Conservation (phyloP, 2,797 vertebrate genomes). For the Oryzias sinensis region DNA sequence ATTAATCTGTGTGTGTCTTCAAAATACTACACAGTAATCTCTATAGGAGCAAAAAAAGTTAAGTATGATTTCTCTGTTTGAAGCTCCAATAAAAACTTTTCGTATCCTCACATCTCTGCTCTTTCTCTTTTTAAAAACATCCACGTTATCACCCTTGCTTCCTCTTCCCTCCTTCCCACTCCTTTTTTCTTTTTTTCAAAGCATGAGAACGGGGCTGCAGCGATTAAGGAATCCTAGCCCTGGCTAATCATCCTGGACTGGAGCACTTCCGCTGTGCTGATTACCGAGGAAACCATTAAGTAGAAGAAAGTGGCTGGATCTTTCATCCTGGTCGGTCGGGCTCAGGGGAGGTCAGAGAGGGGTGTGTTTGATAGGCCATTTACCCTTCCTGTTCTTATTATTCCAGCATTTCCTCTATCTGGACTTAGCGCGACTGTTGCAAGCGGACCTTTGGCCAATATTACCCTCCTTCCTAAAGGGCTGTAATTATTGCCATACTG, state of each 20-base stretch:
- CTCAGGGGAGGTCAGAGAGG: slow-evolving; percentile 85
- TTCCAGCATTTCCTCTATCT: slow-evolving; percentile 84
- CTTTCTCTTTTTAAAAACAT: slow-evolving; percentile 55
- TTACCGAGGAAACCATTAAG: slow-evolving; percentile 91
- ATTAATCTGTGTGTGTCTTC: slow-evolving; percentile 4
- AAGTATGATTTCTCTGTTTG: slow-evolving; percentile 20
- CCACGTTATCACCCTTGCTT: slow-evolving; percentile 78
- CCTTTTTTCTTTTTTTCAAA: slow-evolving; percentile 71
- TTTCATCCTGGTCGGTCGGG: slow-evolving; percentile 84
- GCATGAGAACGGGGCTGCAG: slow-evolving; percentile 75
- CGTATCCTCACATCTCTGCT: slow-evolving; percentile 41
- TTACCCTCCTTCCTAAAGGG: slow-evolving; percentile 54
- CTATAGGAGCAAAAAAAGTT: background rate
- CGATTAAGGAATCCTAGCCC: slow-evolving; percentile 82
- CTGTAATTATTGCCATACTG: slow-evolving; percentile 86
- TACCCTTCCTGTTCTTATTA: slow-evolving; percentile 84
- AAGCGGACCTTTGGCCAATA: slow-evolving; percentile 52
- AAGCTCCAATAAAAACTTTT: slow-evolving; percentile 14
- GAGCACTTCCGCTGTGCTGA: slow-evolving; percentile 87
- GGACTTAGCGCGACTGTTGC: slow-evolving; percentile 66
- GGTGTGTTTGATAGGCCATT: slow-evolving; percentile 85
- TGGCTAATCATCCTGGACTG: slow-evolving; percentile 80
- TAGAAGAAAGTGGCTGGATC: slow-evolving; percentile 87
- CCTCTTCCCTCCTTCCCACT: slow-evolving; percentile 66
- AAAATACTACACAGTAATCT: too few species aligned